A percentile compares a stretch with the other conserved stretches of the same genome.
These are phyloP conservation scores for Drosophila affinis DNA, from an alignment of 2,888 invertebrate genomes.

Conservation along the genomic window DNA sequence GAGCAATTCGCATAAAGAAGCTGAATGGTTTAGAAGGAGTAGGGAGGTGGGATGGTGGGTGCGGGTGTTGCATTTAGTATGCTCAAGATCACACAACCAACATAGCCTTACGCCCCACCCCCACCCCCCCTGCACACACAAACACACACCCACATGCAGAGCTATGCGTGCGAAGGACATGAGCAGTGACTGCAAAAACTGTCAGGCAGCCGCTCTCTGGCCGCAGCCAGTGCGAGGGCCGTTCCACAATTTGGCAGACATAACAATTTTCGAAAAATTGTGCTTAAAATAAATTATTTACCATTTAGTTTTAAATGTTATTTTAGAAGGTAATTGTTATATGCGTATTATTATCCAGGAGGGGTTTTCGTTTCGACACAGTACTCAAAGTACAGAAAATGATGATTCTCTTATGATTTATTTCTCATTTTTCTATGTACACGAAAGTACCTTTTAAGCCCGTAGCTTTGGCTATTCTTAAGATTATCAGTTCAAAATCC, in stretches of 20 bases:
- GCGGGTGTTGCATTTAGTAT: slow-evolving; percentile 52
- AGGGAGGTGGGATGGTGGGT: slow-evolving; percentile 22
- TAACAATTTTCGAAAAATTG: too few species aligned
- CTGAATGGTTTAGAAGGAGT: slow-evolving; percentile 14
- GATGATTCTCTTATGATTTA: too few species aligned
- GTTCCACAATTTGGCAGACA: background rate
- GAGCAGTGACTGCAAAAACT: slow-evolving; percentile 72
- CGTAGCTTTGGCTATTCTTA: too few species aligned
- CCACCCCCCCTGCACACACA: background rate
- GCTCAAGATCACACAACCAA: slow-evolving; percentile 49
- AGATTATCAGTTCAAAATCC: too few species aligned
- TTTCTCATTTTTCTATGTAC: too few species aligned
- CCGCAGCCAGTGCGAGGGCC: slow-evolving; percentile 27
- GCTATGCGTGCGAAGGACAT: slow-evolving; percentile 55
- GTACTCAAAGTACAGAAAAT: too few species aligned
- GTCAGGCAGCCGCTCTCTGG: slow-evolving; percentile 37
- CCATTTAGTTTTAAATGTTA: too few species aligned
- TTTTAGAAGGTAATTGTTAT: too few species aligned
- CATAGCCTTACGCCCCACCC: background rate
- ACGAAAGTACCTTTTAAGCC: too few species aligned
- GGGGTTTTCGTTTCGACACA: too few species aligned
- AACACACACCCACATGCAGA: slow-evolving; percentile 3
- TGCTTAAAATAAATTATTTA: too few species aligned
- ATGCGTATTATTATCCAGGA: too few species aligned
- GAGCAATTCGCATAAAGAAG: slow-evolving; percentile 36